Percentiles rank a stretch among this genome's conserved stretches.
phyloP scores from a whole-genome alignment of 2,113 vertebrate genomes.

The Melanotaenia duboulayi region DNA sequence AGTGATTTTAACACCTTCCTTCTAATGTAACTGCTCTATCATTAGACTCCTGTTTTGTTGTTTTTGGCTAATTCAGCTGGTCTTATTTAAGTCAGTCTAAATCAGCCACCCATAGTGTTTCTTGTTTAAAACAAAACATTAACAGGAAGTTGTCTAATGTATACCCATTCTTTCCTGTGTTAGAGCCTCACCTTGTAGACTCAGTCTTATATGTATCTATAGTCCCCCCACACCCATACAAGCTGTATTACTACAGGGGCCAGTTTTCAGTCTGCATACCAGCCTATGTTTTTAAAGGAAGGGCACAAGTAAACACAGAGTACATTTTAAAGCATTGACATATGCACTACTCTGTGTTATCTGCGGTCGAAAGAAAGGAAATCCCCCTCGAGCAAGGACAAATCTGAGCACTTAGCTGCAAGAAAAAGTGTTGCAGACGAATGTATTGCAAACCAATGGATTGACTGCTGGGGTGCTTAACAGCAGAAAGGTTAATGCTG shows the following conservation, averaged over 20 bases:
- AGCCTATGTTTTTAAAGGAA: slow-evolving; percentile 26
- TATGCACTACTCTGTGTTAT: not conserved
- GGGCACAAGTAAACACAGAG: not conserved
- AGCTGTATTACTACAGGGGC: not conserved
- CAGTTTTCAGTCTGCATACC: slow-evolving; percentile 8
- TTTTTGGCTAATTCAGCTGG: not conserved
- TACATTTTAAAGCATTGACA: slow-evolving; percentile 9
- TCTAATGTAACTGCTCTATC: too few species aligned
- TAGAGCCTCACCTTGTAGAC: not conserved
- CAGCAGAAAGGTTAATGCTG: slow-evolving; percentile 18
- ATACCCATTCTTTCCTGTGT: slow-evolving; percentile 29
- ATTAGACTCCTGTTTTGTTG: too few species aligned
- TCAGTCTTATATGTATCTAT: not conserved
- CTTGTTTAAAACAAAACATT: not conserved
- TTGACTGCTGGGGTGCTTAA: slow-evolving; percentile 19
- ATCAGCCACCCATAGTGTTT: not conserved
- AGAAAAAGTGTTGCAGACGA: slow-evolving; percentile 20
- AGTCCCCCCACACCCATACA: slow-evolving; percentile 1
- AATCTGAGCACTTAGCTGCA: slow-evolving; percentile 24
- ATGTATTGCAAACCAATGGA: slow-evolving; percentile 35
- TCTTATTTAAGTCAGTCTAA: not conserved
- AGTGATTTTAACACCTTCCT: too few species aligned
- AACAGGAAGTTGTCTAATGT: slow-evolving; percentile 28
- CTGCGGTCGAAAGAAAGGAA: slow-evolving; percentile 39
- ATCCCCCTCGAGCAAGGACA: slow-evolving; percentile 55